Conservation (phyloP, 1,140 invertebrate species). For the Drosophila sproati region DNA sequence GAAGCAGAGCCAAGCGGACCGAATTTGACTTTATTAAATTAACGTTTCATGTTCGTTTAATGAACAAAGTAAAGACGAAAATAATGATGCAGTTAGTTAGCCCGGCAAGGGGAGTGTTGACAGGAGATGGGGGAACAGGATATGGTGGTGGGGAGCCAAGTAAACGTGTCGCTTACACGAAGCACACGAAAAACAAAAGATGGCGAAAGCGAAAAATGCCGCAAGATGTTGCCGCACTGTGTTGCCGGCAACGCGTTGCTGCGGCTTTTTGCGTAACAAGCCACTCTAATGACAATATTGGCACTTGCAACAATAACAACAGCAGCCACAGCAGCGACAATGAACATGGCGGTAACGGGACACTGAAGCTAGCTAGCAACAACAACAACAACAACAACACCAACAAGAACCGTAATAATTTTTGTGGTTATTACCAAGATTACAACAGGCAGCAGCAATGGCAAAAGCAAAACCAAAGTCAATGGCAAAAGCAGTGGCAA, state of each 20-base stretch:
- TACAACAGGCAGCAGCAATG: conserved; percentile 65
- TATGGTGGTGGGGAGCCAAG: conserved; percentile 1
- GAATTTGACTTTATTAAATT: conserved; percentile 81
- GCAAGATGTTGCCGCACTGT: conserved; percentile 73
- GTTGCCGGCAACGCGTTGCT: conserved; percentile 47
- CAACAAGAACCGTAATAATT: conserved; percentile 76
- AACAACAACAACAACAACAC: conserved; percentile 35
- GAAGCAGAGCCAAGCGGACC: conserved; percentile 32
- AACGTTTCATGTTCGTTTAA: conserved; percentile 83
- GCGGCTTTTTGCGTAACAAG: conserved; percentile 77
- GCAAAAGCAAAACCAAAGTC: conserved; percentile 31
- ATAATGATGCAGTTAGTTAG: conserved; percentile 73
- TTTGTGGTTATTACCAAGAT: conserved; percentile 82
- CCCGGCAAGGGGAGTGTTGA: background rate
- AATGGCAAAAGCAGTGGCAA: conserved; percentile 54
- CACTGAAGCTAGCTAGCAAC: conserved; percentile 1
- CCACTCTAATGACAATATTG: conserved; percentile 83
- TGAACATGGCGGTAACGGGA: background rate
- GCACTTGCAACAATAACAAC: conserved; percentile 77
- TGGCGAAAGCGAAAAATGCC: conserved; percentile 77
- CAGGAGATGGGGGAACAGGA: background rate
- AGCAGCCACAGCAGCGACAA: conserved; percentile 43
- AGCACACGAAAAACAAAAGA: conserved; percentile 71
- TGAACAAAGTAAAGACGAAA: conserved; percentile 80
- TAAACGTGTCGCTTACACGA: conserved; percentile 72